phyloP scores from a whole-genome alignment of 1,140 invertebrate species.

The Platyscapa corneri region DNA sequence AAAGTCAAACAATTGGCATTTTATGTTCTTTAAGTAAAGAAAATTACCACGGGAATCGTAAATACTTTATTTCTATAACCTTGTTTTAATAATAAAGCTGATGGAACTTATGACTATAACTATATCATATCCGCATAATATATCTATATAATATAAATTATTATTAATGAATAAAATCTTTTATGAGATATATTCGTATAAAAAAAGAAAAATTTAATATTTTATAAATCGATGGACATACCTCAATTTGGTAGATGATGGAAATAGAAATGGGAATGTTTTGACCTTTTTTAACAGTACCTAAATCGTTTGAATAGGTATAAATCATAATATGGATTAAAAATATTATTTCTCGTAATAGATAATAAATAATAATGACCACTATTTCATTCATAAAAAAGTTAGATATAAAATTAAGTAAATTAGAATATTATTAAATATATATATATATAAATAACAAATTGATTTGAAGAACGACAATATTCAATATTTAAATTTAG shows the following conservation, averaged over 20 bases:
- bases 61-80: background rate
- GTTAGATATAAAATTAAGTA: no score
- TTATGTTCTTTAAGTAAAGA: background rate
- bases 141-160: background rate
- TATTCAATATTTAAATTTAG: no score
- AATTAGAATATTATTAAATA: no score
- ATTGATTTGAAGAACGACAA: no score
- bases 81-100: background rate
- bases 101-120: background rate
- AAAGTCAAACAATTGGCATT: background rate
- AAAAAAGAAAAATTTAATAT: background rate
- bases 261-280: background rate
- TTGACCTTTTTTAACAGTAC: background rate
- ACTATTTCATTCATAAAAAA: no score
- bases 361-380: no score
- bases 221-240: background rate
- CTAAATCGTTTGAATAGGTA: background rate
- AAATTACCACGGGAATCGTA: background rate
- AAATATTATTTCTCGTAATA: no score
- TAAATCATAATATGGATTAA: background rate
- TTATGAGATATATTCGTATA: background rate
- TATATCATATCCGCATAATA: background rate
- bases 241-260: background rate
- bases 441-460: no score
- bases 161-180: background rate